A percentile compares a stretch with the other conserved stretches of the same genome.
phyloP scores from a whole-genome alignment of 2,113 vertebrate species.

The Ciconia boyciana region DNA sequence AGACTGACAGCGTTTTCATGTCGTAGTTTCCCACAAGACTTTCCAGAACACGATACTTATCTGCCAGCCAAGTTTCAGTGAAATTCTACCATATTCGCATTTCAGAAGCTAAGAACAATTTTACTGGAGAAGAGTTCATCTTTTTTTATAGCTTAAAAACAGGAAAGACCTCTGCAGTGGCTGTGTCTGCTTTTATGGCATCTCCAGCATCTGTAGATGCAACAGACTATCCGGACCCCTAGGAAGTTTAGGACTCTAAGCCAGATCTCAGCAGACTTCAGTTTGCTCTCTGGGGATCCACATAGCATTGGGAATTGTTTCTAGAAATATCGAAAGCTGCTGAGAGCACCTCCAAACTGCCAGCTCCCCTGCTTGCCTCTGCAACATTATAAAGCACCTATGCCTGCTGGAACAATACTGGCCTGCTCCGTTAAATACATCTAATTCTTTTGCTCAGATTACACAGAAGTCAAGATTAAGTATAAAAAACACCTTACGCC shows the following conservation, averaged over 20 bases:
- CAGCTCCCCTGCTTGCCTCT: not conserved
- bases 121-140: not conserved
- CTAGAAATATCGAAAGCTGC: not conserved
- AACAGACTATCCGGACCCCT: rapidly evolving
- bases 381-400: not conserved
- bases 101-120: not conserved
- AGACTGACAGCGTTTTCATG: rapidly evolving
- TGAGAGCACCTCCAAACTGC: not conserved
- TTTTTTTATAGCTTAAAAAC: not conserved
- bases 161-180: not conserved
- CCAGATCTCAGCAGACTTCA: not conserved
- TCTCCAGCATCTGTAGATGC: not conserved
- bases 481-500: not conserved
- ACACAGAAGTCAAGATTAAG: not conserved
- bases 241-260: not conserved
- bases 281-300: not conserved
- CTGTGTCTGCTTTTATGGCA: not conserved
- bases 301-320: not conserved
- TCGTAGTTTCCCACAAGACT: not conserved
- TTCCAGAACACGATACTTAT: not conserved
- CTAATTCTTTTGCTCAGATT: not conserved
- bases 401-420: not conserved
- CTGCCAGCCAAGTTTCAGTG: not conserved
- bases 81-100: not conserved
- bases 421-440: not conserved